Evolutionary conservation across 2,113 vertebrate species (phyloP), one percentile per base, ranked within the genome.

Genomic region (Aldabrachelys gigantea): DNA sequence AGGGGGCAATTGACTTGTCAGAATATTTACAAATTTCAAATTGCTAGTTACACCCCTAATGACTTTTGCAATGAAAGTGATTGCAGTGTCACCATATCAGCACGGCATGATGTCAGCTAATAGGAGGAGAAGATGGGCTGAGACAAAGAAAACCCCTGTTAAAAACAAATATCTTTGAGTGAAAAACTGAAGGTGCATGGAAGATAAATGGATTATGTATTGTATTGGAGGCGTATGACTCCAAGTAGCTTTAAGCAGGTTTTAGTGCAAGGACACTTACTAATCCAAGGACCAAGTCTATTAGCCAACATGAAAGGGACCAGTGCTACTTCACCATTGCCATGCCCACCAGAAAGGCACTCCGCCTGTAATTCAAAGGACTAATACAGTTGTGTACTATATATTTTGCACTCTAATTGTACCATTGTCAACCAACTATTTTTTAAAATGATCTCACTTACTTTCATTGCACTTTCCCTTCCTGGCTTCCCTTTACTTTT

Each of bases 1-100:
- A 97, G 89, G 91, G 53, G 89, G 65, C 89, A 96, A 97, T 90
- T 92, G 96, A 92, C 81, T 94, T 93, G 91, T 95, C 95, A 97
- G 91, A 93, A 93, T 96, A 96, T 96, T 96, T 96, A 91, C 59
- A 87, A 83, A 96, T 94, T 93, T 92, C 54, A 88, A 86, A 94
- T 93, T 95, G 87, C 78, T 93, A 50, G 89, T 65, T 89, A 56
- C 80, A 93, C 10, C 2, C 50, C 38, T 97, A 93, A 94, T 90
- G 90, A 93, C 44, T 87, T 87, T 52, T 81, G 75, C 76, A 85
- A 65, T 27, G 53, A 80, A 91, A 90, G 85, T 83, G 24, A 95
- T 44, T 90, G 57, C 78, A 85, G 19, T 92, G 88, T 93, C 93
- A 93, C 92, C 65, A 1, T 81, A 92, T 89, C n/a, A 3, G 16